Percentiles rank a stretch among this genome's conserved stretches.
Evolutionary conservation across 2,888 invertebrate species (phyloP).

Genomic region (Tinea pellionella): DNA sequence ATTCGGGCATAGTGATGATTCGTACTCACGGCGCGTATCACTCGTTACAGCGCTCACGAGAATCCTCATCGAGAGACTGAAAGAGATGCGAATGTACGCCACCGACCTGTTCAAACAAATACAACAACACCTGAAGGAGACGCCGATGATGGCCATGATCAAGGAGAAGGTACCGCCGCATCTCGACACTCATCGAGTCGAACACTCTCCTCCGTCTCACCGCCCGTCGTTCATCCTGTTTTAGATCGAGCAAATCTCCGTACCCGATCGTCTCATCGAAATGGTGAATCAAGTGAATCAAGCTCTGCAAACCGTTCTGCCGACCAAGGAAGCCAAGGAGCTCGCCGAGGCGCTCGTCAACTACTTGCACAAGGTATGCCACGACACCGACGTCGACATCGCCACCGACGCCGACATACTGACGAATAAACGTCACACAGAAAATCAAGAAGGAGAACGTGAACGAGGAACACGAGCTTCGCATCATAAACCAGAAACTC

Average conservation of each 20-base stretch:
- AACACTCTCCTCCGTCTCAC: no score
- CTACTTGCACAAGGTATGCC: constrained; percentile 76
- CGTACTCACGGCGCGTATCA: no score
- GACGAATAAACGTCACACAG: no score
- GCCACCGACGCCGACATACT: no score
- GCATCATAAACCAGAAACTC: constrained; percentile 70
- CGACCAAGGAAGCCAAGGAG: constrained; percentile 73
- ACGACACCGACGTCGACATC: no score
- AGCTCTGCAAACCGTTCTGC: constrained; percentile 68
- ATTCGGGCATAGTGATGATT: no score
- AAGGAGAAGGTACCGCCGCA: constrained; percentile 44
- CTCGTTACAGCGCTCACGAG: constrained; percentile 59
- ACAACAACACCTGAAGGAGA: constrained; percentile 45
- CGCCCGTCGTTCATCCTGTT: background rate
- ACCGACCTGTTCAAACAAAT: constrained; percentile 38
- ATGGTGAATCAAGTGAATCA: constrained; percentile 66
- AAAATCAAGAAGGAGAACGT: constrained; percentile 47
- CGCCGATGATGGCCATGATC: constrained; percentile 41
- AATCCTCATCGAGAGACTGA: constrained; percentile 44
- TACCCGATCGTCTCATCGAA: constrained; percentile 67
- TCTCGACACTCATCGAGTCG: no score
- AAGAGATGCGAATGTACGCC: constrained; percentile 47
- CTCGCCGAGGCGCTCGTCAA: constrained; percentile 69
- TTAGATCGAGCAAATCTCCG: constrained; percentile 54
- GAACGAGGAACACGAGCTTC: constrained; percentile 73